Percentiles rank a stretch among this genome's conserved stretches.
phyloP scores from a whole-genome alignment of 2,113 vertebrate genomes.

The Osmerus mordax region DNA sequence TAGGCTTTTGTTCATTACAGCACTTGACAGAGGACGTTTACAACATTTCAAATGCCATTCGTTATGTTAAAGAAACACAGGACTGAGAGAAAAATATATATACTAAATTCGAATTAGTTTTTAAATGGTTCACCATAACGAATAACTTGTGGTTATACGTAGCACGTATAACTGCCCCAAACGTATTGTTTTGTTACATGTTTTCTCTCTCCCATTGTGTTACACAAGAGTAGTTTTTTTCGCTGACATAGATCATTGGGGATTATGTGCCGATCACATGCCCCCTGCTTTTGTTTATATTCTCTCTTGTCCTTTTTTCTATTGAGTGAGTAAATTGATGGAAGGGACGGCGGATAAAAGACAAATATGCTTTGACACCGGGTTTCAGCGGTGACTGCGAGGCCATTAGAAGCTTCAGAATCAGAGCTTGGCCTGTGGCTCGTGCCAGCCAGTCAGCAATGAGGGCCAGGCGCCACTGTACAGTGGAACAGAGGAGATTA shows the following conservation, averaged over 20 bases:
- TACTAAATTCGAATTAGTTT: no score
- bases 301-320: constrained; percentile 63
- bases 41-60: not conserved
- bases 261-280: constrained; percentile 72
- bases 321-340: constrained; percentile 73
- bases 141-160: no score
- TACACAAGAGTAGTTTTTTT: constrained; percentile 51
- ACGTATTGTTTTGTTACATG: constrained; percentile 44
- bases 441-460: constrained; percentile 57
- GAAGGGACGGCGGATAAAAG: constrained; percentile 64
- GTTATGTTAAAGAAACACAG: not conserved
- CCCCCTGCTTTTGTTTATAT: constrained; percentile 67
- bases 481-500: constrained; percentile 39
- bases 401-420: constrained; percentile 48
- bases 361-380: constrained; percentile 72
- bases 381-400: constrained; percentile 65
- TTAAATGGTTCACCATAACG: no score
- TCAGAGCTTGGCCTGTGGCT: constrained; percentile 49
- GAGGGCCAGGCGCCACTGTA: constrained; percentile 54
- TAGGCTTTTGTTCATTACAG: no score
- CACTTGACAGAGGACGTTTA: no score
- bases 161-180: not conserved
- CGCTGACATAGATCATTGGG: constrained; percentile 73
- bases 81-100: not conserved
- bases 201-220: constrained; percentile 57